Percentiles rank a stretch among this genome's conserved stretches.
Evolutionary conservation across 2,888 invertebrate genomes (phyloP).

Genomic region (Cephus spinipes): DNA sequence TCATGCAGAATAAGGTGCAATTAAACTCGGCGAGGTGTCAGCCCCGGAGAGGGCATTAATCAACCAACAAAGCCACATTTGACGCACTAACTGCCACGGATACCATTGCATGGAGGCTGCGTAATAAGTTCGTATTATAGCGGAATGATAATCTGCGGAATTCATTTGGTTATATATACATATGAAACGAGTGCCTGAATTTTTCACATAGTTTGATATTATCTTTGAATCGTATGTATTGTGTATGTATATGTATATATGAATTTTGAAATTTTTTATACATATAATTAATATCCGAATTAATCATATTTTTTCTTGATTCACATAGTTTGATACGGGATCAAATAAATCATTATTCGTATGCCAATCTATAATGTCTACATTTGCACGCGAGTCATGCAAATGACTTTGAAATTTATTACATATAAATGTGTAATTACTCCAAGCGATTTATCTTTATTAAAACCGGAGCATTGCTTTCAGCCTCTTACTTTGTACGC

Average conservation of each 20-base stretch:
- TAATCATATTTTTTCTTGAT: background rate
- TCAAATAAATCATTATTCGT: background rate
- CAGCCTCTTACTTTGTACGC: slow-evolving; percentile 41
- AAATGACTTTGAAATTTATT: slow-evolving; percentile 51
- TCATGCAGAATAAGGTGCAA: slow-evolving; percentile 66
- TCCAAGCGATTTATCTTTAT: slow-evolving; percentile 45
- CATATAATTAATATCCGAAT: background rate
- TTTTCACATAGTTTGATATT: background rate
- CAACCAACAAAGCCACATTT: slow-evolving; percentile 63
- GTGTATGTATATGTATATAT: too few species aligned
- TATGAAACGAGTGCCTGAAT: background rate
- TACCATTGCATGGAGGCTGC: slow-evolving; percentile 55
- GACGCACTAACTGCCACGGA: slow-evolving; percentile 59
- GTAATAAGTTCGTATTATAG: slow-evolving; percentile 58
- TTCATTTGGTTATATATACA: background rate
- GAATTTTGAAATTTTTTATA: too few species aligned
- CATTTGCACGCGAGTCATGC: slow-evolving; percentile 35
- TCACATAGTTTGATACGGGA: background rate
- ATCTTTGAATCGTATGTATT: background rate
- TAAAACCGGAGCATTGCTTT: slow-evolving; percentile 26
- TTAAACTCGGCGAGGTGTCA: slow-evolving; percentile 66
- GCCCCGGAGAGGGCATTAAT: slow-evolving; percentile 63
- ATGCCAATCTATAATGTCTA: slow-evolving; percentile 23
- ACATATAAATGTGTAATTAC: slow-evolving; percentile 49
- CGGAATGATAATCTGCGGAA: slow-evolving; percentile 42